phyloP scores from a whole-genome alignment of 2,113 vertebrate species.

The Brachirus orientalis region DNA sequence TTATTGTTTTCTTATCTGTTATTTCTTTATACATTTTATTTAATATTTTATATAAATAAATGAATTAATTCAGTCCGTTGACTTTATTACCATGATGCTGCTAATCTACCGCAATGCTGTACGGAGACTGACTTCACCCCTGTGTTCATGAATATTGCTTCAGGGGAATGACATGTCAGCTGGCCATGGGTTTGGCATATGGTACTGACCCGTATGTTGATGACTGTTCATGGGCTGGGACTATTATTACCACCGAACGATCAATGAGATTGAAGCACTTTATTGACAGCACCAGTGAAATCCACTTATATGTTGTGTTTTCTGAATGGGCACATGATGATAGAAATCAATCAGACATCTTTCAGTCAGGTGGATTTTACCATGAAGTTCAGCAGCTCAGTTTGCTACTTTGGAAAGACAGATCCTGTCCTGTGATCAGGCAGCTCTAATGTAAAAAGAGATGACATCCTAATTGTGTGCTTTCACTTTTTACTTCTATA shows the following conservation, averaged over 20 bases:
- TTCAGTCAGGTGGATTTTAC: not conserved
- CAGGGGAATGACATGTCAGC: constrained; percentile 17
- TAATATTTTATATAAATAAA: too few relatives aligned
- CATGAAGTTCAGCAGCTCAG: too few relatives aligned
- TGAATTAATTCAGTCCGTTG: too few relatives aligned
- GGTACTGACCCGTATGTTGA: constrained; percentile 25
- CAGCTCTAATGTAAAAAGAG: not conserved
- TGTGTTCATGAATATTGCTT: constrained; percentile 6
- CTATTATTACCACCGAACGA: constrained; percentile 23
- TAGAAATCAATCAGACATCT: not conserved
- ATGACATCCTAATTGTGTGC: too few relatives aligned
- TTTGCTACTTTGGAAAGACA: not conserved
- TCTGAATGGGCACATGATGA: constrained; percentile 3
- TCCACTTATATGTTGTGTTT: constrained; percentile 21
- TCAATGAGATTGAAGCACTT: constrained; percentile 56
- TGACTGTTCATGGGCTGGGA: constrained; percentile 20
- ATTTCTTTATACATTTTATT: too few relatives aligned
- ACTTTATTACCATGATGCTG: too few relatives aligned
- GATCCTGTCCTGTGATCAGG: not conserved
- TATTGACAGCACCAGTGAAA: constrained; percentile 26
- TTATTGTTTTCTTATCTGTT: too few relatives aligned
- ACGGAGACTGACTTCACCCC: not conserved
- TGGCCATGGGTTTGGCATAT: constrained; percentile 9
- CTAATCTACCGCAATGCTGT: too few relatives aligned
- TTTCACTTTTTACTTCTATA: too few relatives aligned